Base-by-base conservation (phyloP, 1,140 invertebrate species). In the Chlorops oryzae region DNA sequence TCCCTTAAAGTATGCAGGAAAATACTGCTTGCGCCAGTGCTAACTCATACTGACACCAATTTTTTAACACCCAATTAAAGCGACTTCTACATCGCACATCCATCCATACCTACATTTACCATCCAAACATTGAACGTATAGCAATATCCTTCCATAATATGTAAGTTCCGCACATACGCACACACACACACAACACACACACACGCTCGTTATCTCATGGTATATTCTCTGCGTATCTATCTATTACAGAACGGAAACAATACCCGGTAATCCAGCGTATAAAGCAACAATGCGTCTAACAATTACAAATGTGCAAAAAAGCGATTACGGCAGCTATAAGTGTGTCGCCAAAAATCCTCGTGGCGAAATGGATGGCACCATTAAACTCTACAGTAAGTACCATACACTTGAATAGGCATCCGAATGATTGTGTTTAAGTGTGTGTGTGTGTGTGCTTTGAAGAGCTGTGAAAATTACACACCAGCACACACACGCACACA, bases 291-390 rank as follows among this genome's bases (percentile, higher is more conserved):
- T 91, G 88, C 81, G 80, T 53, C 75, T 91, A 21, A 83, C 83
- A 10, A 88, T 91, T 54, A 75, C 77, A 56, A 81, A 88, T 63
- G 82, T 90, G 21, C 77, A 83, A 59, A 81, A 83, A 47, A 80
- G 74, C 59, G 89, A 93, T 73, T 91, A 88, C 65, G 90, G 89
- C 12, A 87, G 81, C 42, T 94, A 94, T 74, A 92, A 92, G 72
- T 95, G 92, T 43, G 86, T 93, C 3, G 91, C 90, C 32, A 94
- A 93, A 75, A 94, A 94, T 79, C 89, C 89, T 21, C 77, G 90
- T 45, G 91, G 91, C 51, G 90, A 93, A 73, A 94, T 90, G 5
- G 91, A 95, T 67, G 91, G 91, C 37, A 86, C 84, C 34, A 94
- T 95, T 63, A 81, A 88, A 61, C 75, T 94, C 39, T 94, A 93